Evolutionary conservation across 2,113 vertebrate species (phyloP), one percentile per base, ranked within the genome.

Genomic region (Ceyx margarethae): DNA sequence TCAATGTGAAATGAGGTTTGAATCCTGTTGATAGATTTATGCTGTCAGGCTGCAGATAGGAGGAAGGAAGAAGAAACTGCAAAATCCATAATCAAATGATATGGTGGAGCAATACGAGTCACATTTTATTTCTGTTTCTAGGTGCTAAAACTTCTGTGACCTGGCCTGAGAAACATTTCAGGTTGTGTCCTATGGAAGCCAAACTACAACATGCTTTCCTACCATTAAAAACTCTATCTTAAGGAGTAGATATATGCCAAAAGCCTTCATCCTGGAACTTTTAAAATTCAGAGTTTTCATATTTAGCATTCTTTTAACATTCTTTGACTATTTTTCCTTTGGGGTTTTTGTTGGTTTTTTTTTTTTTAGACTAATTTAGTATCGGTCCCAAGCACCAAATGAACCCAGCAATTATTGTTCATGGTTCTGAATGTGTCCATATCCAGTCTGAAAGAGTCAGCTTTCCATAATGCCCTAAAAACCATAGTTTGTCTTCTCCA

Each of bases 171-270:
- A 91, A 87, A 68, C 15, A 66, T 4, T 31, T 65, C 6, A 7
- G 11, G 2, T 31, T 86, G 20, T 37, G 6, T 62, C 23, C 48
- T 61, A 1, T 29, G 17, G 33, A 73, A 82, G 51, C 8, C 28
- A 65, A 72, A 28, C 3, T 18, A 6, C 26, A 80, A 2, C 9
- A 1, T 8, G 5, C 0, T 51, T 10, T 12, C 9, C 45, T 12
- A 40, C 35, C 7, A 29, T 43, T 8, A 60, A 69, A 67, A 33
- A 17, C 1, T n/a, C 7, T 31, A 1, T 37, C 15, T 72, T 65
- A 65, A 65, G 40, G 9, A 35, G 12, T 12, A 76, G 29, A 29
- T 8, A 11, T 23, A 25, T 3, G 2, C 4, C 46, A 58, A 16
- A 8, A 57, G 12, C 5, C 5, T 84, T 75, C 22, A 28, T 22